Base-by-base conservation (phyloP, 1,140 invertebrate species). In the Drosophila malerkotliana region DNA sequence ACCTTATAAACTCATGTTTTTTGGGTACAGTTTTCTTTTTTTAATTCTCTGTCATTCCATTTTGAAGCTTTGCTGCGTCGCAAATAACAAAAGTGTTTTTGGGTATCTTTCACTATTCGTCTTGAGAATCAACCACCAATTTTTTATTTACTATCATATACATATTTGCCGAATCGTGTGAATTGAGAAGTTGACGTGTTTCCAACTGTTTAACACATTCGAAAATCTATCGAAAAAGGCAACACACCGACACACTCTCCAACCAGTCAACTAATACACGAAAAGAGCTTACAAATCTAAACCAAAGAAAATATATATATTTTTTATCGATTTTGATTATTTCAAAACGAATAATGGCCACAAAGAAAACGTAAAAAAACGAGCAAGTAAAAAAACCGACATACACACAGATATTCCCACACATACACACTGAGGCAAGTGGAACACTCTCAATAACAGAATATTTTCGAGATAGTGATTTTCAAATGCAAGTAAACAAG, bases 321-420 rank as follows among this genome's bases (percentile, higher is more conserved):
- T 74, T 87, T 84, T 88, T 88, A 88, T 88, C 83, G 83, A 88
- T 88, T 88, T 88, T 88, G 83, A 88, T 88, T 88, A 88, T 88
- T 88, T 88, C 79, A 88, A 88, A 83, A 88, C 83, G 83, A 83
- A 88, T 76, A 81, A 71, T 73, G 75, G 44, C 63, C 63, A 64
- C 66, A 78, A 76, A 78, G 59, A 72, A 55, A 64, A 87, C 82
- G 81, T 71, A 79, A 77, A 85, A 77, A 77, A 69, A 54, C 62
- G 71, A 76, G 72, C 61, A 62, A 44, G 45, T 37, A 64, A 56
- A 55, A 18, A 62, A 64, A 15, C 1, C 6, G 4, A 18, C 14
- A 14, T 18, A 18, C 41, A 44, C 41, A 44, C 14, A 44, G 41
- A 14, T 44, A 18, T 9, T 34, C 37, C 34, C 57, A 80, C 52